These are phyloP conservation scores for Amblyteles armatorius DNA, from an alignment of 2,888 invertebrate species.

Conservation along the genomic window DNA sequence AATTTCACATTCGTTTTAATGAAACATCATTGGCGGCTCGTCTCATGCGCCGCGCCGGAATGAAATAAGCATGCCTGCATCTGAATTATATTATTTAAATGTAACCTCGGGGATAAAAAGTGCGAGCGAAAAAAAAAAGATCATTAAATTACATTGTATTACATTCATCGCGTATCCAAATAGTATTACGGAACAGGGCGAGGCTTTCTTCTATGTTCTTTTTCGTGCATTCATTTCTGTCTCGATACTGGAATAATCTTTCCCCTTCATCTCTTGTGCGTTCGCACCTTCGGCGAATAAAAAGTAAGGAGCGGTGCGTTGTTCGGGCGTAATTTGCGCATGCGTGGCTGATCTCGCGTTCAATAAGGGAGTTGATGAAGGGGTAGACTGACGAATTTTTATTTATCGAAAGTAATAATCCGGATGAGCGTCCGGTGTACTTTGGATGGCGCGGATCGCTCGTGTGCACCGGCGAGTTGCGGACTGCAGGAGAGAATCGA, in stretches of 20 bases:
- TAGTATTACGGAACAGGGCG: constrained; percentile 9
- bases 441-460: not conserved
- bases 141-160: not conserved
- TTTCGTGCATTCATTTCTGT: not conserved
- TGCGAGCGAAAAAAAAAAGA: not conserved
- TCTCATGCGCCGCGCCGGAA: not conserved
- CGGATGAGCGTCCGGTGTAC: constrained; percentile 29
- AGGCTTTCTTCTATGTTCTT: constrained; percentile 7
- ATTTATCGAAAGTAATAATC: constrained; percentile 56
- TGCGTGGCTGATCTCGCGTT: not conserved
- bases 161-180: constrained; percentile 20
- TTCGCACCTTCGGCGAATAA: constrained; percentile 43
- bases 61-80: constrained; percentile 17
- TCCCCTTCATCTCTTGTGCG: constrained; percentile 18
- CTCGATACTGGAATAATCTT: constrained; percentile 34
- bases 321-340: constrained; percentile 45
- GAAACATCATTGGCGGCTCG: constrained; percentile 30
- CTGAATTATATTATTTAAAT: constrained; percentile 53
- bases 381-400: constrained; percentile 48
- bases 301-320: constrained; percentile 30
- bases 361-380: constrained; percentile 39
- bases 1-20: constrained; percentile 50
- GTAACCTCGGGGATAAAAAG: constrained; percentile 23
- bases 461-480: not conserved
- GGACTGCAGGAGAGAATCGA: constrained; percentile 16